phyloP scores from a whole-genome alignment of 2,797 vertebrate species.

The Poecilia picta region DNA sequence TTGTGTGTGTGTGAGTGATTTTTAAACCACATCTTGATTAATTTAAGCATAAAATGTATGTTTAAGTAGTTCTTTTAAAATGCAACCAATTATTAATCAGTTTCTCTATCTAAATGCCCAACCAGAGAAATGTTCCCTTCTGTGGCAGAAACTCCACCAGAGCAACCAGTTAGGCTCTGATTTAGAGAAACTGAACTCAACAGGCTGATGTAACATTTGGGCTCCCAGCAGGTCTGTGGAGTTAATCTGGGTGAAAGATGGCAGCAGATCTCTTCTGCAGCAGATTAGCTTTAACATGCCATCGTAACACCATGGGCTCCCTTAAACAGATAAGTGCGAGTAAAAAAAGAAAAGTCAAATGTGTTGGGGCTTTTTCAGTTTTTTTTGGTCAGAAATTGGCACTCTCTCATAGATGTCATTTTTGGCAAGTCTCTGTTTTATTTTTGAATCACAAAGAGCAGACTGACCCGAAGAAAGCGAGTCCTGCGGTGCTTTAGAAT shows the following conservation, averaged over 20 bases:
- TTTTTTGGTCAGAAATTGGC: background rate
- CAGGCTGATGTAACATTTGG: conserved; percentile 43
- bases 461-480: background rate
- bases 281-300: conserved; percentile 35
- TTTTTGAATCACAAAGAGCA: background rate
- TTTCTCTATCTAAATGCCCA: background rate
- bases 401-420: background rate
- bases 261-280: conserved; percentile 16
- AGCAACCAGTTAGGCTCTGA: conserved; percentile 45
- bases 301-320: conserved; percentile 22
- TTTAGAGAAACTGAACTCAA: conserved; percentile 26
- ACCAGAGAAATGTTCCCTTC: conserved; percentile 17
- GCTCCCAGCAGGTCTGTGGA: conserved; percentile 55
- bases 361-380: background rate
- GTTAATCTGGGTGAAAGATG: conserved; percentile 33
- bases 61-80: background rate
- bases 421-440: background rate
- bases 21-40: background rate
- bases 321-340: background rate
- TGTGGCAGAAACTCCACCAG: conserved; percentile 22
- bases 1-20: background rate
- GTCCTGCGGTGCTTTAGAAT: background rate
- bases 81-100: background rate
- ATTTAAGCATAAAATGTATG: background rate
- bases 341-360: background rate